Evolutionary conservation across 2,113 vertebrate species (phyloP), one percentile per base, ranked within the genome.

Genomic region (Sander lucioperca): DNA sequence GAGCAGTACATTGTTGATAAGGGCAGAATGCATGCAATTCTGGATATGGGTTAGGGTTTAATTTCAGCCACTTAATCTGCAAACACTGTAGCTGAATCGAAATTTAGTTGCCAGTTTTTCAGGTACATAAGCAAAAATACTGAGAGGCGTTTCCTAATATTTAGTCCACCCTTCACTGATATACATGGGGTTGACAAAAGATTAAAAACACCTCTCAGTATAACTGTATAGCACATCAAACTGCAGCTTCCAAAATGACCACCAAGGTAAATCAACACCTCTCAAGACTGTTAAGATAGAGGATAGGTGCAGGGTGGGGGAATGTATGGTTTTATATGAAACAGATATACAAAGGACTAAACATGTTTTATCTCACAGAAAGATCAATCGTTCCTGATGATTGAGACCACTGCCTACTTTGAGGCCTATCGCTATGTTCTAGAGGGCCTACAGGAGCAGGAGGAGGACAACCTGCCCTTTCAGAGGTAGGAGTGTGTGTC

Each of bases 331-430:
- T 81, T 66, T 5, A 50, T 66, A 54, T 72, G 15, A 43, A 82
- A 53, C 19, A 6, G 8, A 58, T 62, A 15, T 18, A 39, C 27
- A 36, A 61, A 54, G 4, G 56, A 58, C 0, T 30, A 62, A 65
- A 61, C 1, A 0, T 19, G 0, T n/a, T n/a, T 51, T 51, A 14
- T 84, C 21, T 74, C 0, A 72, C 92, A 95, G 78, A 95, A 95
- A 36, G 94, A 94, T 11, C 95, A 96, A 69, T 93, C 93, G 63
- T 99, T 99, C 86, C 90, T 97, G 64, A 99, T 99, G 98, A 96
- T 99, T 51, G 98, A 99, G 90, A 98, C 97, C 62, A 95, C 96
- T 0, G 97, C 98, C 23, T 99, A 97, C 86, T 99, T 99, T 91
- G 98, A 99, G 85, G 98, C 97, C 54, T 99, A 98, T 85, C 92